Base-by-base conservation (phyloP, 2,113 vertebrate species). In the Lepisosteus oculatus region DNA sequence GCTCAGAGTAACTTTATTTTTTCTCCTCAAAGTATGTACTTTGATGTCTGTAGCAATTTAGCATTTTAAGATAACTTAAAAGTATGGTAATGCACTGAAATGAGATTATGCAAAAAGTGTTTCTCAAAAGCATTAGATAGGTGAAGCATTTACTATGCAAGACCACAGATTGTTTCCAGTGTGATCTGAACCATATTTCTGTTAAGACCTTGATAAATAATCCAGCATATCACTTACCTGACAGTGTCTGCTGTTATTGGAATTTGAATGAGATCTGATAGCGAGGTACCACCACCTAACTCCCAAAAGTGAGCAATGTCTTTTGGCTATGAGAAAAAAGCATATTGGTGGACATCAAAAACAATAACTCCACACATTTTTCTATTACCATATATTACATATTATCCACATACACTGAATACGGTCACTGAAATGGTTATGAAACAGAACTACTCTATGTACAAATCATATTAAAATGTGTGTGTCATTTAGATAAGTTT, bases 221-320 rank as follows among this genome's bases (percentile, higher is more conserved):
- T 29, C 29, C 29, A 29, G 2, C 29, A 29, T 29, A 15, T 8
- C 43, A 71, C 87, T 81, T 76, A 97, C 97, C 90, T 83, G 78
- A 97, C 70, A 65, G 84, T 93, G 69, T 85, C 82, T 74, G 84
- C 79, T 51, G 91, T 95, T 74, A 98, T 91, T 41, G 97, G 95
- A 77, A 98, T 92, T 81, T 86, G 90, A 74, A 95, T 89, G 54
- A 99, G 90, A 76, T 98, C 96, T 82, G 93, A 81, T 64, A 99
- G 85, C 3, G 93, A 98, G 0, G 90, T 96, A 69, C 97, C 97
- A 77, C 95, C 95, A 77, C 97, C 97, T 68, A 98, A 86, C 82
- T 99, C 97, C 97, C 97, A 99, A 76, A 98, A 89, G 76, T 98
- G 95, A 80, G 94, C 95, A 73, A 96, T 86, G 81, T 97, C 94